Evolutionary conservation across 1,140 invertebrate genomes (phyloP), one percentile per base, ranked within the genome.

Genomic region (Protaetia brevitarsis): DNA sequence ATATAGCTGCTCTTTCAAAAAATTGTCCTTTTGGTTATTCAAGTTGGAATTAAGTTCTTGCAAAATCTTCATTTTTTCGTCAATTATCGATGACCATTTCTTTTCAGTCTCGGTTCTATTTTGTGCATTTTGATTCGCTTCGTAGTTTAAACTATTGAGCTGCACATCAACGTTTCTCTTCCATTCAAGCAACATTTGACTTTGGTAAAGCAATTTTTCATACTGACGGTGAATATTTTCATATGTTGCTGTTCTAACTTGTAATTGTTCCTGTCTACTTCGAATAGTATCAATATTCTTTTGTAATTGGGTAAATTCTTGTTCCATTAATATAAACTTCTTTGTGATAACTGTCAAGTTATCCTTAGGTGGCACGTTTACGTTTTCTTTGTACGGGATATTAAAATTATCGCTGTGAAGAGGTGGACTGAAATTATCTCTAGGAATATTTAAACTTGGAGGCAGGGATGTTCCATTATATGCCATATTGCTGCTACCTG

Each of bases 1-100:
- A 63, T 84, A 83, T 63, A 85, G 78, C 16, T 86, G 73, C 37
- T 86, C 76, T 70, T 83, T 81, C 31, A 83, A 80, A 68, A 86
- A 83, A 66, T 87, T 82, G 30, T 80, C 69, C 69, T 79, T 75
- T 11, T 87, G 77, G 11, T 80, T 79, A 72, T 84, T 85, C 19
- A 88, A 69, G 5, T 83, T 85, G 68, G 13, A n/a, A 5, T 34
- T 65, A 34, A 57, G 10, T 10, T 34, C 57, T 56, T 63, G 27
- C 10, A 63, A n/a, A 19, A 63, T 31, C 30, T 19, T 63, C 28
- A 30, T 37, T 31, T 63, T 67, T 28, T 66, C 34, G 29, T 60
- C 41, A 10, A 51, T 51, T 23, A 51, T 23, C 11, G 41, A 16
- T 5, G 41, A 51, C 41, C 41, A 51, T 23, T 51, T 51, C 19